phyloP scores from a whole-genome alignment of 1,140 invertebrate genomes.

The Spodoptera frugiperda region DNA sequence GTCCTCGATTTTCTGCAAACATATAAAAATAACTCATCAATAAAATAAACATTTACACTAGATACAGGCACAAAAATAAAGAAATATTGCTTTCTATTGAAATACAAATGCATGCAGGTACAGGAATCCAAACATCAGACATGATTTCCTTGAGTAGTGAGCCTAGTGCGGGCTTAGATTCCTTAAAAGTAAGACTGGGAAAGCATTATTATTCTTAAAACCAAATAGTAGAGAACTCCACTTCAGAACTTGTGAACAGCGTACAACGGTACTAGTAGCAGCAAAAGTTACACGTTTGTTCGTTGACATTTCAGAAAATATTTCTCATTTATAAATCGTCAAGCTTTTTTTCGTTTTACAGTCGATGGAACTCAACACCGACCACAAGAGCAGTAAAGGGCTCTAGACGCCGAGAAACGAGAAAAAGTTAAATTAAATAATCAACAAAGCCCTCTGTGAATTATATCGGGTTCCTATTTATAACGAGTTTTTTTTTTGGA shows the following conservation, averaged over 20 bases:
- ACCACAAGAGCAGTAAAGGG: conserved; percentile 13
- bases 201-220: too few relatives aligned
- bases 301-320: neutral
- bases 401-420: neutral
- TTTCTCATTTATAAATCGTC: neutral
- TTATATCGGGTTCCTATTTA: neutral
- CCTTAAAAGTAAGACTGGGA: too few relatives aligned
- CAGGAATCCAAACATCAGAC: too few relatives aligned
- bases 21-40: conserved; percentile 21
- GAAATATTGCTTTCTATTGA: too few relatives aligned
- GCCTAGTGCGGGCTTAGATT: too few relatives aligned
- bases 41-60: neutral
- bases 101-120: too few relatives aligned
- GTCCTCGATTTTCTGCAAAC: conserved; percentile 74
- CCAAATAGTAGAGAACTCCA: too few relatives aligned
- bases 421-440: conserved; percentile 21
- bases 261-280: too few relatives aligned
- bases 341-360: neutral
- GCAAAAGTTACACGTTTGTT: too few relatives aligned
- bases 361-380: neutral
- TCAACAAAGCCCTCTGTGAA: neutral
- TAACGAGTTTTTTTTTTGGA: neutral
- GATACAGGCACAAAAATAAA: too few relatives aligned
- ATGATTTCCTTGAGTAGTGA: too few relatives aligned
- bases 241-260: too few relatives aligned